Evolutionary conservation across 2,888 invertebrate species (phyloP).

Genomic region (Tigriopus californicus): DNA sequence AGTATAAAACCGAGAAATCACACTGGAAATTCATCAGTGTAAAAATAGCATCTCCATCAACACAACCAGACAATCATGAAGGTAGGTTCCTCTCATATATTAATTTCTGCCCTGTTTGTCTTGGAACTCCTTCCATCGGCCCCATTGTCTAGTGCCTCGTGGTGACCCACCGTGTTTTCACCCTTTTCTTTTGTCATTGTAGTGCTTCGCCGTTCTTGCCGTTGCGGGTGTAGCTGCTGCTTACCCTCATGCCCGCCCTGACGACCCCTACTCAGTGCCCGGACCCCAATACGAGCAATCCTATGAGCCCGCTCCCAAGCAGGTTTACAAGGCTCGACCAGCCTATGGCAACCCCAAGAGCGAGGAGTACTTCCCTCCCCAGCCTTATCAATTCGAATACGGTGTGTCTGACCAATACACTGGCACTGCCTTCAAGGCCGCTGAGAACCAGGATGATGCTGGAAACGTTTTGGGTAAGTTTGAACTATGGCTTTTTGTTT

Average conservation of each 20-base stretch:
- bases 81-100: too few relatives aligned
- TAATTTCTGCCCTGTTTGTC: too few relatives aligned
- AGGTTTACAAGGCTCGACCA: not conserved
- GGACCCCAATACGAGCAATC: too few relatives aligned
- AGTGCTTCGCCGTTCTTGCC: not conserved
- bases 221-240: not conserved
- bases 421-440: constrained; percentile 5
- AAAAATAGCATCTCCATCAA: too few relatives aligned
- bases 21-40: too few relatives aligned
- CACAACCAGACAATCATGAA: too few relatives aligned
- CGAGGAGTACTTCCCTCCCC: not conserved
- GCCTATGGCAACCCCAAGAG: not conserved
- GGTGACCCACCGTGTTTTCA: too few relatives aligned
- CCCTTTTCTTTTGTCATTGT: not conserved
- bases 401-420: constrained; percentile 7
- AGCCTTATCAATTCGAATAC: not conserved
- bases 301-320: not conserved
- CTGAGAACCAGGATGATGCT: constrained; percentile 1
- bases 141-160: too few relatives aligned
- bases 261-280: not conserved
- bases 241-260: not conserved
- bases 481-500: not conserved
- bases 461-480: constrained; percentile 10
- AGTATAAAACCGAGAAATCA: too few relatives aligned
- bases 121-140: too few relatives aligned